Conservation (phyloP, 1,140 invertebrate genomes). For the Agraylea sexmaculata region DNA sequence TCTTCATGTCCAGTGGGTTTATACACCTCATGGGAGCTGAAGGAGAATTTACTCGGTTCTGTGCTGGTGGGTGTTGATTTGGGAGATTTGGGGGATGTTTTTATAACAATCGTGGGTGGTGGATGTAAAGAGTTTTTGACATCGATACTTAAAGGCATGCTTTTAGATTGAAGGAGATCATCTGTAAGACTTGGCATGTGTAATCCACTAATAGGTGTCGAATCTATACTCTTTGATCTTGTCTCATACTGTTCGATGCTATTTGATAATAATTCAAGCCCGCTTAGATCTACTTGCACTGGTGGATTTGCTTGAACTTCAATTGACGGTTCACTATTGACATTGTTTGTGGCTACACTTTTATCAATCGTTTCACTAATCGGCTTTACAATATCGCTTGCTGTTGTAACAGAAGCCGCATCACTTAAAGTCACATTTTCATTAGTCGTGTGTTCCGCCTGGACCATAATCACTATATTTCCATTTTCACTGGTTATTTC, state of each 20-base stretch:
- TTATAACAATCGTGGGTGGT: constrained; percentile 25
- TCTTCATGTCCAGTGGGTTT: constrained; percentile 11
- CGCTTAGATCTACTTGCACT: constrained; percentile 55
- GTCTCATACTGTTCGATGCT: constrained; percentile 64
- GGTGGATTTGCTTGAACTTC: constrained; percentile 22
- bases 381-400: constrained; percentile 30
- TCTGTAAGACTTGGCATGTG: constrained; percentile 15
- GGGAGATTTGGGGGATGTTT: constrained; percentile 37
- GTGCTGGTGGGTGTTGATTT: constrained; percentile 24
- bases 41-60: constrained; percentile 31
- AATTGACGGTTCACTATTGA: constrained; percentile 10
- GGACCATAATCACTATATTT: constrained; percentile 30
- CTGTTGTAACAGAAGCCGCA: constrained; percentile 27
- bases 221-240: constrained; percentile 21
- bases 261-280: constrained; percentile 67
- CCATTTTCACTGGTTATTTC: constrained; percentile 30
- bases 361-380: constrained; percentile 22
- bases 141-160: constrained; percentile 10
- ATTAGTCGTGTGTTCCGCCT: constrained; percentile 27
- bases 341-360: constrained; percentile 15
- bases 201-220: constrained; percentile 20
- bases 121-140: constrained; percentile 17
- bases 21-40: constrained; percentile 25
- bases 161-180: constrained; percentile 1
- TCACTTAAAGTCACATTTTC: constrained; percentile 27